Conservation (phyloP, 2,113 vertebrate species). For the Alces alces region DNA sequence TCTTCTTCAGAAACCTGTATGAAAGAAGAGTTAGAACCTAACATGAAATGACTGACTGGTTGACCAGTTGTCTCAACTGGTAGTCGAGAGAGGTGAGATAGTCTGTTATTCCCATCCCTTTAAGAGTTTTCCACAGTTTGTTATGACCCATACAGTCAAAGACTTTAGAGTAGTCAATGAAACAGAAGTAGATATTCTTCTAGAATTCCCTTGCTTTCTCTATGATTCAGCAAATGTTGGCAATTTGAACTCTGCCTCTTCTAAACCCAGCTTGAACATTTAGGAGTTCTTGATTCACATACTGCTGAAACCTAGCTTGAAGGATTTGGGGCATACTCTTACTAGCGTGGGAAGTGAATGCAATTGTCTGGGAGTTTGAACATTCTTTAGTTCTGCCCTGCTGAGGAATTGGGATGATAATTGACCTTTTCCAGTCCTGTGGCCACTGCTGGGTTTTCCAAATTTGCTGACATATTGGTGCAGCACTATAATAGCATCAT, state of each 20-base stretch:
- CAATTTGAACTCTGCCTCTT: background rate
- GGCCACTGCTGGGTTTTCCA: background rate
- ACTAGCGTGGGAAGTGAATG: background rate
- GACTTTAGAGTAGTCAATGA: background rate
- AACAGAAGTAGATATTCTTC: background rate
- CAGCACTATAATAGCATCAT: background rate
- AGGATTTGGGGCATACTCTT: background rate
- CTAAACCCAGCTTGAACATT: background rate
- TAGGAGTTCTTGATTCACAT: rapidly evolving
- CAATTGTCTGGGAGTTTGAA: background rate
- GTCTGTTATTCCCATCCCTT: background rate
- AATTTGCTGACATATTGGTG: background rate
- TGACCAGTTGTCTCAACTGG: background rate
- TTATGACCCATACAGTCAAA: background rate
- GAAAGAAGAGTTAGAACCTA: background rate
- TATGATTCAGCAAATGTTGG: background rate
- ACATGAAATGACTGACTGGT: background rate
- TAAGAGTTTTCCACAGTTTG: background rate
- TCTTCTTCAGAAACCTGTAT: background rate
- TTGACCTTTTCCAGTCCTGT: background rate
- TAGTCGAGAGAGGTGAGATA: background rate
- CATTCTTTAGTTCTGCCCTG: background rate
- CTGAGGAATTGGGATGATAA: background rate
- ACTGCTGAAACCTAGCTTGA: background rate
- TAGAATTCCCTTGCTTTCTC: background rate